phyloP scores from a whole-genome alignment of 2,888 invertebrate species.

The Siphlonurus alternatus region DNA sequence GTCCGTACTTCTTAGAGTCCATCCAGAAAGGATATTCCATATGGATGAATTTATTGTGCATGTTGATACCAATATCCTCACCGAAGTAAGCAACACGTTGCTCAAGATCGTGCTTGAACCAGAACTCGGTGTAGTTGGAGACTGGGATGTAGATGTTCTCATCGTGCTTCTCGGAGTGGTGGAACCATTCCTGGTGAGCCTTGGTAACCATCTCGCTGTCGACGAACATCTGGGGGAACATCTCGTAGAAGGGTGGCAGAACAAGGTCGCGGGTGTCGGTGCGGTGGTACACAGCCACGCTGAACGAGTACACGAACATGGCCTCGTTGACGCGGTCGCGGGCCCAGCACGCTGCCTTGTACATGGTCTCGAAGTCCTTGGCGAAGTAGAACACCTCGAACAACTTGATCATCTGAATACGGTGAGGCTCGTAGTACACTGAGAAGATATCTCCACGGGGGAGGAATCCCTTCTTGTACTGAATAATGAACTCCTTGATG shows the following conservation, averaged over 20 bases:
- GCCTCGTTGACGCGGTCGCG: constrained; percentile 44
- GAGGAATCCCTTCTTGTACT: constrained; percentile 37
- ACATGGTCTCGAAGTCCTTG: constrained; percentile 52
- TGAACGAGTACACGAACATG: constrained; percentile 43
- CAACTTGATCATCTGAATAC: constrained; percentile 42
- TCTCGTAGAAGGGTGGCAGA: constrained; percentile 49
- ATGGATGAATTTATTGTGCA: constrained; percentile 46
- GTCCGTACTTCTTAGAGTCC: constrained; percentile 32
- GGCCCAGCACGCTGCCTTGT: constrained; percentile 46
- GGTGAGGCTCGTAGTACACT: constrained; percentile 38
- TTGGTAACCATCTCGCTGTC: constrained; percentile 40
- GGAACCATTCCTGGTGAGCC: constrained; percentile 14
- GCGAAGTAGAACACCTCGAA: constrained; percentile 51
- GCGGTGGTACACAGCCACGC: constrained; percentile 40
- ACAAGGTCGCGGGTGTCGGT: constrained; percentile 37
- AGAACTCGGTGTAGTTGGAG: constrained; percentile 37
- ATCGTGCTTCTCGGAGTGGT: constrained; percentile 14
- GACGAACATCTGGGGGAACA: constrained; percentile 44
- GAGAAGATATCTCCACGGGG: constrained; percentile 44
- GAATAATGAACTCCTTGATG: constrained; percentile 36
- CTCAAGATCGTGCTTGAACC: constrained; percentile 32
- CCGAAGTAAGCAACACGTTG: constrained; percentile 46
- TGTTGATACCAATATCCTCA: constrained; percentile 50
- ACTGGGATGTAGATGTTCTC: constrained; percentile 31
- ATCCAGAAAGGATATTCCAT: constrained; percentile 45